phyloP scores from a whole-genome alignment of 53 echinoderm and acorn worm genomes.

The Paracentrotus lividus region DNA sequence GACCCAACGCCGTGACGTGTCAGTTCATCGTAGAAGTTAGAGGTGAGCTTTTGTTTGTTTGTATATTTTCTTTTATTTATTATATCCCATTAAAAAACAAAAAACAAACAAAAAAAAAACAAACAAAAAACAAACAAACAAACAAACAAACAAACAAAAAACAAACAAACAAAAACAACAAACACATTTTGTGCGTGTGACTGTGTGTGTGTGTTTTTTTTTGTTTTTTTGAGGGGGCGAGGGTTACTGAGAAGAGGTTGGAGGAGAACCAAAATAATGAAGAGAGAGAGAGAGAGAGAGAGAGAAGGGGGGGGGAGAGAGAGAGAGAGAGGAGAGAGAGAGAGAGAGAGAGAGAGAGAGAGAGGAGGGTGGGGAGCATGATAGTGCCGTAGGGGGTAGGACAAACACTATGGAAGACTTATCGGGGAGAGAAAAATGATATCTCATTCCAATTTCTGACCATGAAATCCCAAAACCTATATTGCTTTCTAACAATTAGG shows the following conservation, averaged over 20 bases:
- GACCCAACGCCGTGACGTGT: not conserved
- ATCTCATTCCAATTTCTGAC: too few relatives aligned
- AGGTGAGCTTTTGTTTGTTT: constrained; percentile 24
- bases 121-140: too few relatives aligned
- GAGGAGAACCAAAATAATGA: not conserved
- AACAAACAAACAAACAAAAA: too few relatives aligned
- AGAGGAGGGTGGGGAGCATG: not conserved
- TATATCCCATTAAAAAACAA: too few relatives aligned
- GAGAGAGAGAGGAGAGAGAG: not conserved
- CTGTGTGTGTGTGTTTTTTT: too few relatives aligned
- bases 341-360: constrained; percentile 1
- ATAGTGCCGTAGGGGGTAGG: not conserved
- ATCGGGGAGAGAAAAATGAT: not conserved
- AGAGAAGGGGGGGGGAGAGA: not conserved
- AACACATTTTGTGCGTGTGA: too few relatives aligned
- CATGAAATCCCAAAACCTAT: too few relatives aligned
- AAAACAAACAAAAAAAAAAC: too few relatives aligned
- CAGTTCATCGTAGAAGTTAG: constrained; percentile 2
- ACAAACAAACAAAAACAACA: too few relatives aligned
- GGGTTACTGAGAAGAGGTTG: not conserved
- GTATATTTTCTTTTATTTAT: too few relatives aligned
- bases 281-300: not conserved
- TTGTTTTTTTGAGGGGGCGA: too few relatives aligned
- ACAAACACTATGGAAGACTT: not conserved
- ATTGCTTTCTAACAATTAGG: too few relatives aligned